Evolutionary conservation across 2,113 vertebrate species (phyloP).

Genomic region (Lepidothrix coronata): DNA sequence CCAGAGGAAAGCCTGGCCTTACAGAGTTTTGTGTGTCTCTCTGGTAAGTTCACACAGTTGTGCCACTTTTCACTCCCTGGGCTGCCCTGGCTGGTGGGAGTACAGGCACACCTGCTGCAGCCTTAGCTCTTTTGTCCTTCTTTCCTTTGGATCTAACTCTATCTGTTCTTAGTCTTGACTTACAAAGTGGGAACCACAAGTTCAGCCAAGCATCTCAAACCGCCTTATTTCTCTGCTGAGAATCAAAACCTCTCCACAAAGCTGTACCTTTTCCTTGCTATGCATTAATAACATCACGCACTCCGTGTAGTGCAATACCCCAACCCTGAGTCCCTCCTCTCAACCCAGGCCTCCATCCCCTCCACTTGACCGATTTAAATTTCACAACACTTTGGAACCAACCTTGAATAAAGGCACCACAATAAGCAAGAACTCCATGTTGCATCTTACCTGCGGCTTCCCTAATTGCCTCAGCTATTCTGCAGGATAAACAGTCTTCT

Average conservation of each 20-base stretch:
- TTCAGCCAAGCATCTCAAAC: background rate
- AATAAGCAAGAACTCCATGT: background rate
- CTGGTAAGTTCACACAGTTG: background rate
- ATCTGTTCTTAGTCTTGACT: background rate
- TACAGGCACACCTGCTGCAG: background rate
- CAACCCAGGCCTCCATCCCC: background rate
- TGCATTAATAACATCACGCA: background rate
- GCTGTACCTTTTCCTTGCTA: background rate
- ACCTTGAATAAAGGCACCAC: background rate
- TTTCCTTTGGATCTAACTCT: background rate
- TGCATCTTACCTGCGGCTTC: background rate
- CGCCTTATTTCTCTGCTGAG: accelerated
- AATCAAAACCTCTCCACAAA: background rate
- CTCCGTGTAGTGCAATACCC: accelerated
- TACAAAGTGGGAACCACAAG: background rate
- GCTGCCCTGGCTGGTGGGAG: background rate
- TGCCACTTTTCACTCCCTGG: background rate
- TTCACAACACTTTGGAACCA: background rate
- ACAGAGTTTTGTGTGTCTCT: background rate
- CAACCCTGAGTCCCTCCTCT: background rate
- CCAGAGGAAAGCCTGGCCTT: background rate
- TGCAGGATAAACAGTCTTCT: background rate
- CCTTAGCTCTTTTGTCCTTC: background rate
- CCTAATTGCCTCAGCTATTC: too few species aligned
- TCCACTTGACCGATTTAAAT: background rate